Percentiles rank a stretch among this genome's conserved stretches.
Conservation (phyloP, 1,140 invertebrate genomes). For the Drosophila bipectinata region DNA sequence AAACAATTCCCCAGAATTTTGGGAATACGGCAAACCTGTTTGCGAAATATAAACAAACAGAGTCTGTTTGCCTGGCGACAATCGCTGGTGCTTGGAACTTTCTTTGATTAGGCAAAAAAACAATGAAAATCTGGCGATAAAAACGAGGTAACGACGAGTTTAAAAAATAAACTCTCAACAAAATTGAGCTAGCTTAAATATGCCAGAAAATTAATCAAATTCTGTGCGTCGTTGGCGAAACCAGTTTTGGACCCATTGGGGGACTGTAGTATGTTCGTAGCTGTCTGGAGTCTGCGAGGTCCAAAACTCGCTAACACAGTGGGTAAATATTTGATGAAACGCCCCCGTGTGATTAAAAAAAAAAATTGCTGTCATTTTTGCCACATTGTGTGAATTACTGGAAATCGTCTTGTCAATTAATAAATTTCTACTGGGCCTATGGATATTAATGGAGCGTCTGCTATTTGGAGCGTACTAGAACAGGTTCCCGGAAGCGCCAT, state of each 20-base stretch:
- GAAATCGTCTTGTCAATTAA: constrained; percentile 29
- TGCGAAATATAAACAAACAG: constrained; percentile 41
- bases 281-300: constrained; percentile 17
- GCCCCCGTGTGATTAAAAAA: constrained; percentile 39
- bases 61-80: constrained; percentile 34
- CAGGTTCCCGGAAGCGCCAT: constrained; percentile 40
- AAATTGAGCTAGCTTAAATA: constrained; percentile 44
- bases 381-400: constrained; percentile 30
- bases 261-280: not conserved
- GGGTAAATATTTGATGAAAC: constrained; percentile 55
- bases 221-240: constrained; percentile 64
- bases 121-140: constrained; percentile 45
- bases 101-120: constrained; percentile 42
- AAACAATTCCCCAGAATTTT: constrained; percentile 34
- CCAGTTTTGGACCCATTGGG: constrained; percentile 44
- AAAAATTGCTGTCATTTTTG: constrained; percentile 15
- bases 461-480: no score
- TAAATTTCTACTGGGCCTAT: constrained; percentile 7
- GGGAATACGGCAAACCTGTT: constrained; percentile 45
- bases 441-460: not conserved
- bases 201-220: constrained; percentile 70
- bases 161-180: constrained; percentile 10
- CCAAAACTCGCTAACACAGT: constrained; percentile 53
- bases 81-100: constrained; percentile 50
- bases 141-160: constrained; percentile 36